Evolutionary conservation across 2,888 invertebrate genomes (phyloP), one percentile per base, ranked within the genome.

Genomic region (Oscheius sp.): DNA sequence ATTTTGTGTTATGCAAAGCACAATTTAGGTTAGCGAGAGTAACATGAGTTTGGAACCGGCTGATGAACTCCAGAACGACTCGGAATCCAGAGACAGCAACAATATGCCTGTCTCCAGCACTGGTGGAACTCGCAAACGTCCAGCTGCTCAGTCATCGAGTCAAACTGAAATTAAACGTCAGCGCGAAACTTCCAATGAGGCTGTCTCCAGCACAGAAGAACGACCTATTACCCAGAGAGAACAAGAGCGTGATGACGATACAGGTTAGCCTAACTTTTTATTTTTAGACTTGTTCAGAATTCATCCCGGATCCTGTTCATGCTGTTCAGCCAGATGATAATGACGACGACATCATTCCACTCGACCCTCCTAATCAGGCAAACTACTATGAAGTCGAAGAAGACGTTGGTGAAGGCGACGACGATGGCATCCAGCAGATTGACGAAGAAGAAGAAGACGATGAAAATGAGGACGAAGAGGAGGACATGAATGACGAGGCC

Each of bases 191-290:
- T 78, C 82, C 48, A 79, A 74, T 29, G 82, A 82, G 47, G 73
- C 77, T 9, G 82, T 82, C 0, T 80, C 82, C 7, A 82, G 82
- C 66, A 80, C 76, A 47, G 80, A 79, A 47, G 75, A 76, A 33
- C 73, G 73, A n/a, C 51, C 53, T 35, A 53, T n/a, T 35, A 35
- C 7, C 2, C 55, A 13, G 3, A 5, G 21, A 9, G 37, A 35
- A 10, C 32, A 21, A 2, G 35, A 13, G 2, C 21, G 53, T 35
- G 68, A 68, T 33, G 68, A 68, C 37, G 68, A 53, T 29, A 29
- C 48, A 11, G 47, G 33, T 55, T 9, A 2, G 37, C 21, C 21
- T 42, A 42, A 42, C 21, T 21, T 21, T 21, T 21, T 21, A 21
- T 21, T 21, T 21, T 21, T 21, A 21, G 21, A 21, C 21, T 55